Evolutionary conservation across 2,113 vertebrate genomes (phyloP).

Genomic region (Lutjanus erythropterus): DNA sequence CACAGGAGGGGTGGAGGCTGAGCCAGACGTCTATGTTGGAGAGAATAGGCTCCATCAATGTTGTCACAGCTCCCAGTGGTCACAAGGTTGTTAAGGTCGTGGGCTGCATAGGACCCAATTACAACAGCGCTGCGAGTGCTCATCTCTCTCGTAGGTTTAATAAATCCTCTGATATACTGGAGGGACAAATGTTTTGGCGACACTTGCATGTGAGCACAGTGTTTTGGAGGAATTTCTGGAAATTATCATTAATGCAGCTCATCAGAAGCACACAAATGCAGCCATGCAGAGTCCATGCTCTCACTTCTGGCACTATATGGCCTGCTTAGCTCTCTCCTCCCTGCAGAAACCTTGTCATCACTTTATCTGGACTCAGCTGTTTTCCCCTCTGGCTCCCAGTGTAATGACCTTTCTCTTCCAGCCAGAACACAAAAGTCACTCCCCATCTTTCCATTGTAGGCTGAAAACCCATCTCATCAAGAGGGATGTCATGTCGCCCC

Average conservation of each 20-base stretch:
- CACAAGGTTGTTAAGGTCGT: slow-evolving; percentile 31
- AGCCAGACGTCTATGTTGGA: slow-evolving; percentile 34
- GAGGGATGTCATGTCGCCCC: slow-evolving; percentile 45
- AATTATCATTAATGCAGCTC: not conserved
- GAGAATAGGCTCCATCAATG: slow-evolving; percentile 22
- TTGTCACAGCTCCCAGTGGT: slow-evolving; percentile 14
- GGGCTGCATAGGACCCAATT: not conserved
- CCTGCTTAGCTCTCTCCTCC: slow-evolving; percentile 14
- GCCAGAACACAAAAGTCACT: slow-evolving; percentile 58
- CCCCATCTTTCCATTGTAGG: slow-evolving; percentile 43
- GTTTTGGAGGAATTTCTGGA: not conserved
- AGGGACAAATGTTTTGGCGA: not conserved
- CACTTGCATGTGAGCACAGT: not conserved
- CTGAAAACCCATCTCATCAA: slow-evolving; percentile 61
- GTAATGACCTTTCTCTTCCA: slow-evolving; percentile 65
- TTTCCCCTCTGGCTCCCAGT: slow-evolving; percentile 51
- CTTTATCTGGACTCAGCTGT: slow-evolving; percentile 61
- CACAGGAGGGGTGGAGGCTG: slow-evolving; percentile 22
- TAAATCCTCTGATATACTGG: not conserved
- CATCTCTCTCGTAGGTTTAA: slow-evolving; percentile 3
- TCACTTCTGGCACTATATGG: slow-evolving; percentile 11
- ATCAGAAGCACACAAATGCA: not conserved
- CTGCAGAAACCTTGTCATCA: slow-evolving; percentile 56
- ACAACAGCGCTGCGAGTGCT: not conserved
- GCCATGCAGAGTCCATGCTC: not conserved